Evolutionary conservation across 2,113 vertebrate species (phyloP).

Genomic region (Bubo blakistoni): DNA sequence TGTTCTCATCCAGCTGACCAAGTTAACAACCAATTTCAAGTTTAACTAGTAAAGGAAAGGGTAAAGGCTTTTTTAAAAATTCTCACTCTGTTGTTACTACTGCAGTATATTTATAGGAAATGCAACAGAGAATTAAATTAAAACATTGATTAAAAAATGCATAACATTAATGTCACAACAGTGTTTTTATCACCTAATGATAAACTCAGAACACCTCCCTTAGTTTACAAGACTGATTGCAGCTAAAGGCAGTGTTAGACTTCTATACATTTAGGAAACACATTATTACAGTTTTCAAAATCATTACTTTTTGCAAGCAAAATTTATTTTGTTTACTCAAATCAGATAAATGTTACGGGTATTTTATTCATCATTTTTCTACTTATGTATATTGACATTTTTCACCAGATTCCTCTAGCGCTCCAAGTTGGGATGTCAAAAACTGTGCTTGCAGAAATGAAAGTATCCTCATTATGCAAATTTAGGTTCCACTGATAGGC

Average conservation of each 20-base stretch:
- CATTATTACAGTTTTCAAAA: conserved; percentile 67
- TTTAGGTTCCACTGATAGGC: conserved; percentile 85
- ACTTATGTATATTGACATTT: conserved; percentile 81
- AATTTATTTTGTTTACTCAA: conserved; percentile 77
- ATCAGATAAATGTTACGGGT: conserved; percentile 77
- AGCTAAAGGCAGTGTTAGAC: conserved; percentile 65
- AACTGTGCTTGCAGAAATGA: conserved; percentile 86
- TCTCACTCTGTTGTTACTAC: conserved; percentile 20
- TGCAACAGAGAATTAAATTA: conserved; percentile 79
- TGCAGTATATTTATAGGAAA: conserved; percentile 52
- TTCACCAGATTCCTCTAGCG: conserved; percentile 74
- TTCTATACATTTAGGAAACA: conserved; percentile 57
- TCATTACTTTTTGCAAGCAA: conserved; percentile 69
- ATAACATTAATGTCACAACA: conserved; percentile 83
- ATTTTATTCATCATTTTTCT: conserved; percentile 80
- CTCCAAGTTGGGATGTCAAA: conserved; percentile 87
- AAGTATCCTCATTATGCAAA: conserved; percentile 96
- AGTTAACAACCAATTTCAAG: conserved; percentile 14
- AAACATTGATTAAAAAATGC: conserved; percentile 86
- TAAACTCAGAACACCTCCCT: conserved; percentile 72
- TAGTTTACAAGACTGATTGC: conserved; percentile 59
- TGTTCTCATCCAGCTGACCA: not conserved
- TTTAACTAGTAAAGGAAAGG: conserved; percentile 33
- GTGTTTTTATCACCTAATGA: conserved; percentile 75
- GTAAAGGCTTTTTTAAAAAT: conserved; percentile 6